Evolutionary conservation across 1,140 invertebrate genomes (phyloP).

Genomic region (Parapsyche elsis): DNA sequence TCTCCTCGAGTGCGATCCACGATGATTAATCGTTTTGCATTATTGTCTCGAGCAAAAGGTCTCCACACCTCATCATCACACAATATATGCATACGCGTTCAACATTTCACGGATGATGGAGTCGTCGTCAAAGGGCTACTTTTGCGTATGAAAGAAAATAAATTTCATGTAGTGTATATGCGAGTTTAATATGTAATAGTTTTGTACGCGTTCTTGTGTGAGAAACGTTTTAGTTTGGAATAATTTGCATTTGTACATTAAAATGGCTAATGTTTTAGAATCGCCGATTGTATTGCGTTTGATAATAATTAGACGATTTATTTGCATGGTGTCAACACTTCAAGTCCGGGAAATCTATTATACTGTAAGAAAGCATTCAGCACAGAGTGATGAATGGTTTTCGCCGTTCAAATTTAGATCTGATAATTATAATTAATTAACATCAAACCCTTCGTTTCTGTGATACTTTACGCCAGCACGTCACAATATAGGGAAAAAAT

Average conservation of each 20-base stretch:
- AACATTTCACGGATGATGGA: slow-evolving; percentile 11
- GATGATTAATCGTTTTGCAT: not conserved
- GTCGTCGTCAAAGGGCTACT: not conserved
- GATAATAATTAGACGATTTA: slow-evolving; percentile 11
- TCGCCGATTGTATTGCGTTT: not conserved
- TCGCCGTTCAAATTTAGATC: not conserved
- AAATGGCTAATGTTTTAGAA: no score
- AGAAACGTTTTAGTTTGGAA: no score
- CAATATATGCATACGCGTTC: slow-evolving; percentile 9
- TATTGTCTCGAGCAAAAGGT: not conserved
- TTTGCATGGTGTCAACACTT: not conserved
- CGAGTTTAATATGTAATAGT: no score
- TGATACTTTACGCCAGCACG: no score
- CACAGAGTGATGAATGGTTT: slow-evolving; percentile 8
- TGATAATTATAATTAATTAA: slow-evolving; percentile 29
- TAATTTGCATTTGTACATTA: no score
- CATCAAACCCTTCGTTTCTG: not conserved
- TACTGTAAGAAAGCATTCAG: not conserved
- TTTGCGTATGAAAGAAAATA: slow-evolving; percentile 9
- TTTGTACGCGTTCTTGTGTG: no score
- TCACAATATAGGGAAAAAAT: not conserved
- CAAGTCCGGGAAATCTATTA: not conserved
- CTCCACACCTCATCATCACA: not conserved
- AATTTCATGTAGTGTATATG: not conserved
- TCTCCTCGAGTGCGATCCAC: no score